These are phyloP conservation scores for Therioaphis trifolii DNA, from an alignment of 2,888 invertebrate species.

Conservation along the genomic window DNA sequence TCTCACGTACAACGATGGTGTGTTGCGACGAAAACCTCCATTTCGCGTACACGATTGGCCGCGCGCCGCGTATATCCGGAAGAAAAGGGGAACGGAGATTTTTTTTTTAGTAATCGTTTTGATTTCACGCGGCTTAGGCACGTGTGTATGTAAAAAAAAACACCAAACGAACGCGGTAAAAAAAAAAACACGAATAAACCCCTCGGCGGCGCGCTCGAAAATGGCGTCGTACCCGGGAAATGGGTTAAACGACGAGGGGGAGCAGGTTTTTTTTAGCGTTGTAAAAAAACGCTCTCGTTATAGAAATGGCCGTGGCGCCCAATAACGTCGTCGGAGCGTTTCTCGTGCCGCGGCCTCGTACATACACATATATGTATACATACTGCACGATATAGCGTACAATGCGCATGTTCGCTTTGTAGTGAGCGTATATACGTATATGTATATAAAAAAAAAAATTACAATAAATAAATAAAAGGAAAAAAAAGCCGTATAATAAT, in stretches of 20 bases:
- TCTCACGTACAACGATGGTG: background rate
- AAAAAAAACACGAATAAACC: conserved; percentile 53
- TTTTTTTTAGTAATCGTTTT: conserved; percentile 1
- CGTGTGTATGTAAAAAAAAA: conserved; percentile 27
- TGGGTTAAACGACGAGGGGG: conserved; percentile 50
- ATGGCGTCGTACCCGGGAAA: conserved; percentile 37
- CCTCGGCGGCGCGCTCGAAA: conserved; percentile 10
- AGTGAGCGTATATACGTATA: too few relatives aligned
- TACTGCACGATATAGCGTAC: too few relatives aligned
- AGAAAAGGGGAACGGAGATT: conserved; percentile 18
- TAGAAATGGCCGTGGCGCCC: conserved; percentile 47
- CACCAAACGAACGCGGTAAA: background rate
- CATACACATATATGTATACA: background rate
- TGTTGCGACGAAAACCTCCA: background rate
- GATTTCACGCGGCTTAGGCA: background rate
- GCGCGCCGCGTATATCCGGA: background rate
- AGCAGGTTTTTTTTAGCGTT: conserved; percentile 45
- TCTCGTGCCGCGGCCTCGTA: conserved; percentile 14
- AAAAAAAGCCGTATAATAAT: background rate
- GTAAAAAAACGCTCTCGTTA: conserved; percentile 39
- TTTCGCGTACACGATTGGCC: conserved; percentile 41
- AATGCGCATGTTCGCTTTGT: too few relatives aligned
- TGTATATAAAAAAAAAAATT: too few relatives aligned
- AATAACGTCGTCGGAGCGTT: conserved; percentile 17
- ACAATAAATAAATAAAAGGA: conserved; percentile 13